Conservation (phyloP, 1,140 invertebrate species). For the Dendrolimus punctatus region DNA sequence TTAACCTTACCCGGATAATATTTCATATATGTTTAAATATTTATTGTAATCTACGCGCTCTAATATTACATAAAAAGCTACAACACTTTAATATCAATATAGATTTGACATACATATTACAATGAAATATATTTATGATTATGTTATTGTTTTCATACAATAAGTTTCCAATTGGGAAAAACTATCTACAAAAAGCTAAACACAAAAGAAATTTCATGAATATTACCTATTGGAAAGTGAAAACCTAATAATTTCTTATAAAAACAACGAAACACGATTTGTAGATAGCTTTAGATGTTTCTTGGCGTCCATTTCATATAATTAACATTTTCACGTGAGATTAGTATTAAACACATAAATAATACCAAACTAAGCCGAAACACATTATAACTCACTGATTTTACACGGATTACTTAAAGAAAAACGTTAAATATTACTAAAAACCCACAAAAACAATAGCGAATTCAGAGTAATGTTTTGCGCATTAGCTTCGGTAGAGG, state of each 20-base stretch:
- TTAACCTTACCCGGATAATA: no score
- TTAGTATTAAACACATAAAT: slow-evolving; percentile 11
- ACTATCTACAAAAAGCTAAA: neutral
- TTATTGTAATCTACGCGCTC: no score
- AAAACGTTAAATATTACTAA: slow-evolving; percentile 40
- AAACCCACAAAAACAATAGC: slow-evolving; percentile 56
- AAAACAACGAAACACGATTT: slow-evolving; percentile 31
- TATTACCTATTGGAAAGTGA: neutral
- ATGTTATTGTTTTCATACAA: no score
- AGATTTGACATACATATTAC: no score
- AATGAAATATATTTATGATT: no score
- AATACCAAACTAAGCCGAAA: slow-evolving; percentile 7
- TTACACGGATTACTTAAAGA: slow-evolving; percentile 21
- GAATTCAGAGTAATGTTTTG: slow-evolving; percentile 40
- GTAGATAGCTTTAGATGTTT: slow-evolving; percentile 47
- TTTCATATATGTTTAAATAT: no score
- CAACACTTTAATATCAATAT: no score
- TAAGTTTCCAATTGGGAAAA: neutral
- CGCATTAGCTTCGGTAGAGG: slow-evolving; percentile 40
- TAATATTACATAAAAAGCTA: no score
- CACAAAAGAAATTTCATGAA: neutral
- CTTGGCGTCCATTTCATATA: slow-evolving; percentile 29
- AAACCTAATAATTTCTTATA: slow-evolving; percentile 13
- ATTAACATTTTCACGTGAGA: slow-evolving; percentile 23
- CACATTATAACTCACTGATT: slow-evolving; percentile 32